Evolutionary conservation across 2,888 invertebrate genomes (phyloP), one percentile per base, ranked within the genome.

Genomic region (Microctonus hyperodae): DNA sequence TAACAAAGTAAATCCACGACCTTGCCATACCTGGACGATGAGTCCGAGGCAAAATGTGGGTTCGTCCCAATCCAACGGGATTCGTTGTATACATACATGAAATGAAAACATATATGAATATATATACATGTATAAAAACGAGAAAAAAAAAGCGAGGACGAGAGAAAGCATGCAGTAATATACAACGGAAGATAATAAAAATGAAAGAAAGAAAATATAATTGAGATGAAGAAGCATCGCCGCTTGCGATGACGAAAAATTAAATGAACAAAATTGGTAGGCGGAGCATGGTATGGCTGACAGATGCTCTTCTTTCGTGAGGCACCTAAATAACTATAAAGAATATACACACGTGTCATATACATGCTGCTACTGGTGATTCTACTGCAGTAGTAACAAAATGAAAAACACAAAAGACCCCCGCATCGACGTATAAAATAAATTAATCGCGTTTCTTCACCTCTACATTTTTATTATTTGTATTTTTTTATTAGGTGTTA

Each of bases 261-360:
- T 72, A 73, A 67, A 72, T 64, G 67, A 69, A 70, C 63, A 65
- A 69, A 70, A 73, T 69, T 72, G 66, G 72, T 72, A 70, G 72
- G 68, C 69, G 70, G 70, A 69, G 71, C 68, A 60, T n/a, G n/a
- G n/a, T 65, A 44, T 64, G 66, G 58, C 59, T 60, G 64, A 58
- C 72, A 72, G 72, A 72, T 72, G 72, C 63, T 71, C 64, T n/a
- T n/a, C n/a, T 44, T 55, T 51, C 51, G 31, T 44, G 44, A 9
- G 16, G 22, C 44, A 56, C 31, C 56, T 22, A 56, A 33, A 56
- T 56, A 53, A 28, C n/a, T 53, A 53, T 37, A 60, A 11, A 61
- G 33, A 61, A 16, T 51, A 23, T 28, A 55, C 28, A 9, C 22
- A 51, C 22, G 13, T 13, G n/a, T n/a, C n/a, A 44, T 11, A n/a